phyloP scores from a whole-genome alignment of 2,797 vertebrate species.

The Poecilia gillii region DNA sequence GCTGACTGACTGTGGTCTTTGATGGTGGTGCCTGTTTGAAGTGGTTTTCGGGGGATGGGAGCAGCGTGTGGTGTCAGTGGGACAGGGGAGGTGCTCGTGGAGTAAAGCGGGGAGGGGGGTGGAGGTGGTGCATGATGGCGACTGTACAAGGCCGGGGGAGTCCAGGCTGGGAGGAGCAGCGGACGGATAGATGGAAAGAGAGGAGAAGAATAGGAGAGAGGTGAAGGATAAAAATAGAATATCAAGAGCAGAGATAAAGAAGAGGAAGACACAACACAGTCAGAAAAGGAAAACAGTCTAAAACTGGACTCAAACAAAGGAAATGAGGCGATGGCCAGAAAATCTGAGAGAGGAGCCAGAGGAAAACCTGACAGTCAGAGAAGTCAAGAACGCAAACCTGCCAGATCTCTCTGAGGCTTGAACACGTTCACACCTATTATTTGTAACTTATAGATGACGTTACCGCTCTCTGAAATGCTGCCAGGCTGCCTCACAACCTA shows the following conservation, averaged over 20 bases:
- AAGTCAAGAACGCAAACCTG: constrained; percentile 24
- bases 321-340: constrained; percentile 6
- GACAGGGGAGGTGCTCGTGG: constrained; percentile 72
- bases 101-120: constrained; percentile 14
- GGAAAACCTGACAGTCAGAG: constrained; percentile 19
- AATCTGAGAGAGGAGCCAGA: constrained; percentile 18
- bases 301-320: not conserved
- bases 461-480: constrained; percentile 60
- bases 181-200: constrained; percentile 40
- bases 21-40: constrained; percentile 84
- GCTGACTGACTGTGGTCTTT: constrained; percentile 79
- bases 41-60: constrained; percentile 86
- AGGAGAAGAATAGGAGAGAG: constrained; percentile 20
- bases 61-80: constrained; percentile 85
- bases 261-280: constrained; percentile 12
- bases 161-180: constrained; percentile 35
- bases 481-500: constrained; percentile 58
- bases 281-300: constrained; percentile 8
- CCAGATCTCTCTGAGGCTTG: constrained; percentile 44
- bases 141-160: constrained; percentile 60
- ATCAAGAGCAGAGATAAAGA: constrained; percentile 32
- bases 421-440: constrained; percentile 65
- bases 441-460: constrained; percentile 70
- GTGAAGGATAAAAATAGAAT: constrained; percentile 15
- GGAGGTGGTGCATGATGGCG: constrained; percentile 57